phyloP scores from a whole-genome alignment of 2,797 vertebrate genomes.

The Parambassis ranga region DNA sequence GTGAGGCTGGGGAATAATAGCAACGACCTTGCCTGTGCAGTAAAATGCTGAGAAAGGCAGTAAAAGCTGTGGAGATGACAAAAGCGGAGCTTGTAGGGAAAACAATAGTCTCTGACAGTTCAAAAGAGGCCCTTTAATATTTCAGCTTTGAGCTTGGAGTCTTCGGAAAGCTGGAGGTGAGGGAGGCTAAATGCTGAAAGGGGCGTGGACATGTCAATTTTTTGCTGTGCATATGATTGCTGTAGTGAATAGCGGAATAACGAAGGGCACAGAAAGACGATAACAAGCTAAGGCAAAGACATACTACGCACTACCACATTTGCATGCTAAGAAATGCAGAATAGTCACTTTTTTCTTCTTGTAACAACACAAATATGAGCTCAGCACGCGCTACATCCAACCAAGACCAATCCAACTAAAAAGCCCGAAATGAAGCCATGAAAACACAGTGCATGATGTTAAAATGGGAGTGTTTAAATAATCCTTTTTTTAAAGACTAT shows the following conservation, averaged over 20 bases:
- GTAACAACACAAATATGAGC: neutral
- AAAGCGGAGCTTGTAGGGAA: conserved; percentile 65
- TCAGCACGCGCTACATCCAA: conserved; percentile 2
- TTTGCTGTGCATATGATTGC: neutral
- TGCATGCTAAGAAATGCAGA: neutral
- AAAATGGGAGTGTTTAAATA: conserved; percentile 16
- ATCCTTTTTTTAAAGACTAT: conserved; percentile 38
- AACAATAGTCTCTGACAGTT: conserved; percentile 79
- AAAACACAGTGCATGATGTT: conserved; percentile 7
- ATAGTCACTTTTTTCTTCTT: too few species aligned
- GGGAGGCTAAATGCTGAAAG: conserved; percentile 24
- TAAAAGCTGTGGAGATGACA: conserved; percentile 73
- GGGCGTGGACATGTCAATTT: neutral
- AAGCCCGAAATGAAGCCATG: conserved; percentile 25
- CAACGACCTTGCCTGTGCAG: conserved; percentile 72
- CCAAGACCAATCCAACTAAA: neutral
- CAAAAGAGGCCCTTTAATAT: conserved; percentile 74
- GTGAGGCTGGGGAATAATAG: conserved; percentile 61
- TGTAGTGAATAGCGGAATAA: neutral
- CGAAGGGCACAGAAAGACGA: neutral
- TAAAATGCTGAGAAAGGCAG: conserved; percentile 81
- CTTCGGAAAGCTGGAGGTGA: conserved; percentile 32
- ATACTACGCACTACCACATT: neutral
- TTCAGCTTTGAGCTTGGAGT: conserved; percentile 46
- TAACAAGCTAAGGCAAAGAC: neutral